A percentile compares a stretch with the other conserved stretches of the same genome.
Evolutionary conservation across 2,888 invertebrate genomes (phyloP).

Genomic region (Tenthredo mesomela): DNA sequence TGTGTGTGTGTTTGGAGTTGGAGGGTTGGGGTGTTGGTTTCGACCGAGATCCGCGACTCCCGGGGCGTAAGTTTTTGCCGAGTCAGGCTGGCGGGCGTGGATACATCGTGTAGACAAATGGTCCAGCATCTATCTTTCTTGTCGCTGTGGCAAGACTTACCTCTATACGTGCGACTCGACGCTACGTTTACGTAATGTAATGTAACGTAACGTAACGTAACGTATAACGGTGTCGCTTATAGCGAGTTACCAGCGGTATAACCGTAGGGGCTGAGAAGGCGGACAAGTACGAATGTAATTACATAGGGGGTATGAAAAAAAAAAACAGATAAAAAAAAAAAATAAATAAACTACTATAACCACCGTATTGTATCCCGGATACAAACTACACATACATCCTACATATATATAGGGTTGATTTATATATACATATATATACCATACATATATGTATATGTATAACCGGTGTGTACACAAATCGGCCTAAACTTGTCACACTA

Average conservation of each 20-base stretch:
- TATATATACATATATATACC: background rate
- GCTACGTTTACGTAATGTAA: background rate
- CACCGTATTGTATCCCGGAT: background rate
- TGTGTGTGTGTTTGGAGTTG: background rate
- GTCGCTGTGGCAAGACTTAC: constrained; percentile 41
- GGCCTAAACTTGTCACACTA: constrained; percentile 23
- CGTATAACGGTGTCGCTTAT: background rate
- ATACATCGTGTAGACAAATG: constrained; percentile 68
- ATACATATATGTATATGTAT: too few relatives aligned
- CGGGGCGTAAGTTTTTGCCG: constrained; percentile 34
- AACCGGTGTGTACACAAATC: constrained; percentile 7
- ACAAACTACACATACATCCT: background rate
- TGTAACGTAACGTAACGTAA: background rate
- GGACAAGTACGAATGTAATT: constrained; percentile 48
- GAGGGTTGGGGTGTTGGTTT: background rate
- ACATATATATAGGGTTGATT: background rate
- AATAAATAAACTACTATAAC: too few relatives aligned
- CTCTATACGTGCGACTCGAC: background rate
- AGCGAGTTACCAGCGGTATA: background rate
- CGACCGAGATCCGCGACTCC: background rate
- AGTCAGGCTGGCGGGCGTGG: constrained; percentile 55
- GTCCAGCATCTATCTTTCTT: constrained; percentile 64
- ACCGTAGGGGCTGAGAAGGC: constrained; percentile 5
- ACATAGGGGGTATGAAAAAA: background rate
- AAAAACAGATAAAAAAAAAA: background rate